Evolutionary conservation across 2,797 vertebrate species (phyloP).

Genomic region (Oreochromis grahami): DNA sequence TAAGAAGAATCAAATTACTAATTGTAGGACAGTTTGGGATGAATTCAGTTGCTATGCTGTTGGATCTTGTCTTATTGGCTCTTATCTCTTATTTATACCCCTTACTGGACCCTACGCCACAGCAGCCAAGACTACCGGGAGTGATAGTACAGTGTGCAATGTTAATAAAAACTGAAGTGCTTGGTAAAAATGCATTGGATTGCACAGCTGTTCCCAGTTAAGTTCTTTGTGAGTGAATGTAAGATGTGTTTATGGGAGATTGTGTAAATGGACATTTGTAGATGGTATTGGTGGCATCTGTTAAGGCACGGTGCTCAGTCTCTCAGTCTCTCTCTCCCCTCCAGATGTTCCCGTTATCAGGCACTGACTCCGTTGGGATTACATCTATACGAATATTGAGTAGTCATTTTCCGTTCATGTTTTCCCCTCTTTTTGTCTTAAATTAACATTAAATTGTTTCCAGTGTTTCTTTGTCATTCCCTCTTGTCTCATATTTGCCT

Average conservation of each 20-base stretch:
- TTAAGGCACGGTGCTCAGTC: constrained; percentile 9
- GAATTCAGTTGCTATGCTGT: neutral
- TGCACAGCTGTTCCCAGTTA: neutral
- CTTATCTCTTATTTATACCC: neutral
- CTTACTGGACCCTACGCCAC: neutral
- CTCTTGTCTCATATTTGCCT: neutral
- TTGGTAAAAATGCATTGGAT: neutral
- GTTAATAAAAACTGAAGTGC: neutral
- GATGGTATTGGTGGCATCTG: constrained; percentile 9
- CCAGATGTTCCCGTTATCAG: constrained; percentile 41
- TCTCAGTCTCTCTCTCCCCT: constrained; percentile 8
- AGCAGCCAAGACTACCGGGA: neutral
- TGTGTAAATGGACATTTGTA: constrained; percentile 3
- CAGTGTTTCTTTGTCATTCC: neutral
- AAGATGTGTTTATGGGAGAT: neutral
- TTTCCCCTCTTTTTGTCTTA: neutral
- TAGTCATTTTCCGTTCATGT: constrained; percentile 22
- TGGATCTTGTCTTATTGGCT: neutral
- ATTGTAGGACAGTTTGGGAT: neutral
- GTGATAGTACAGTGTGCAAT: neutral
- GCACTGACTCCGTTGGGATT: neutral
- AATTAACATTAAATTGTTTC: constrained; percentile 9
- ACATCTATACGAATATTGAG: neutral
- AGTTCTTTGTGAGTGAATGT: neutral
- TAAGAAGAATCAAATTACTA: neutral